Evolutionary conservation across 2,888 invertebrate species (phyloP).

Genomic region (Spodoptera picta): DNA sequence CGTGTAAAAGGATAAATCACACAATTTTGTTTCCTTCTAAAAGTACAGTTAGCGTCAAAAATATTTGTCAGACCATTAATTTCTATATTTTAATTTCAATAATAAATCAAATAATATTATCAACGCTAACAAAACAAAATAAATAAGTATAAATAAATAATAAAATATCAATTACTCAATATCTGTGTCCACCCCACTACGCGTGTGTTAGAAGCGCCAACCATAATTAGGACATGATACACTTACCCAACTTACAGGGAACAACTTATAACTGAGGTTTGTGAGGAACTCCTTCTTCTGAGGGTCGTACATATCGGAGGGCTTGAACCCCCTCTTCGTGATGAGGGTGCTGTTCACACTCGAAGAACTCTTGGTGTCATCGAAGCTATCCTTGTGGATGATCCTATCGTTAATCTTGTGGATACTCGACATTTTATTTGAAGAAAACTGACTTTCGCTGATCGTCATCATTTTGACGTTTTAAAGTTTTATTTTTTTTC

Average conservation of each 20-base stretch:
- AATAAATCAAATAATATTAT: slow-evolving; percentile 20
- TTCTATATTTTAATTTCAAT: no score
- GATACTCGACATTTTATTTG: slow-evolving; percentile 85
- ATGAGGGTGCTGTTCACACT: slow-evolving; percentile 90
- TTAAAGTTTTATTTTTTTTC: slow-evolving; percentile 21
- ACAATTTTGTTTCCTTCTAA: slow-evolving; percentile 42
- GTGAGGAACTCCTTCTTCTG: slow-evolving; percentile 94
- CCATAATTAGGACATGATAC: slow-evolving; percentile 56
- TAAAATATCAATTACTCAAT: slow-evolving; percentile 56
- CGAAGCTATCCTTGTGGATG: slow-evolving; percentile 83
- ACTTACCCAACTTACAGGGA: slow-evolving; percentile 95
- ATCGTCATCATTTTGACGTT: slow-evolving; percentile 84
- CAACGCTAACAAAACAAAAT: slow-evolving; percentile 22
- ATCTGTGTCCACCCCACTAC: slow-evolving; percentile 68
- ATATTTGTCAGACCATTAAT: slow-evolving; percentile 8
- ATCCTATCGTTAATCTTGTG: slow-evolving; percentile 85
- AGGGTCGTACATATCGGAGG: slow-evolving; percentile 95
- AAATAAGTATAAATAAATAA: slow-evolving; percentile 42
- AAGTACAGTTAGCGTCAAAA: slow-evolving; percentile 33
- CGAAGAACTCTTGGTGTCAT: slow-evolving; percentile 84
- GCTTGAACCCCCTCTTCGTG: slow-evolving; percentile 93
- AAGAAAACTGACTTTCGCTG: slow-evolving; percentile 86
- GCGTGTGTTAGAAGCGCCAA: slow-evolving; percentile 75
- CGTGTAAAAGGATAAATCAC: slow-evolving; percentile 8
- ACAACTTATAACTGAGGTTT: slow-evolving; percentile 93